These are phyloP conservation scores for Burhinus bistriatus DNA, from an alignment of 2,113 vertebrate genomes.

Conservation along the genomic window DNA sequence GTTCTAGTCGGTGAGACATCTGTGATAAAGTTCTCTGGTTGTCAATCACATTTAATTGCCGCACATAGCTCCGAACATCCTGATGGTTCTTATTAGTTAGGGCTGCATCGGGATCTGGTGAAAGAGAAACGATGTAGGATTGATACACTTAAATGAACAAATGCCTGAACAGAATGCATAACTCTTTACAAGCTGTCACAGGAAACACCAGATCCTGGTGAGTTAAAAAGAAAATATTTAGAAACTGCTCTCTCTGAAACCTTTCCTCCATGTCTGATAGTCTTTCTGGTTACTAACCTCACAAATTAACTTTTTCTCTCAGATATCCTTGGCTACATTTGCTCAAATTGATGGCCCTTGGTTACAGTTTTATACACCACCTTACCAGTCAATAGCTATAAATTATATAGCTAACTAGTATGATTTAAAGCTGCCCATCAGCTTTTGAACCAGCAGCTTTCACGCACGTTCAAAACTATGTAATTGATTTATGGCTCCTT, in stretches of 20 bases:
- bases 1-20: slow-evolving; percentile 94
- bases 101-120: slow-evolving; percentile 86
- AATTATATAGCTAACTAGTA: not conserved
- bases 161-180: slow-evolving; percentile 29
- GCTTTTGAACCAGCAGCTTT: slow-evolving; percentile 8
- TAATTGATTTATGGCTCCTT: not conserved
- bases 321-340: slow-evolving; percentile 10
- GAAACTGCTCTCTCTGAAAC: not conserved
- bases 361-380: not conserved
- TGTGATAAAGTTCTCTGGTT: slow-evolving; percentile 97
- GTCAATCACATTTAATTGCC: slow-evolving; percentile 95
- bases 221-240: slow-evolving; percentile 44
- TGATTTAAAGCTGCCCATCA: slow-evolving; percentile 9
- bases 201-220: slow-evolving; percentile 8
- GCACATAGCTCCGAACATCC: slow-evolving; percentile 90
- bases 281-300: slow-evolving; percentile 8
- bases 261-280: not conserved
- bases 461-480: not conserved
- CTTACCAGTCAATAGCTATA: not conserved
- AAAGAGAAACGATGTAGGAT: slow-evolving; percentile 57
- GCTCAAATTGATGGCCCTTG: not conserved
- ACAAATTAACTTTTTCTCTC: slow-evolving; percentile 32
- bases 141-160: slow-evolving; percentile 50
- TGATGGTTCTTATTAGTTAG: slow-evolving; percentile 91
- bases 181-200: not conserved